Evolutionary conservation across 2,797 vertebrate species (phyloP).

Genomic region (Gadopsis bispinosus): DNA sequence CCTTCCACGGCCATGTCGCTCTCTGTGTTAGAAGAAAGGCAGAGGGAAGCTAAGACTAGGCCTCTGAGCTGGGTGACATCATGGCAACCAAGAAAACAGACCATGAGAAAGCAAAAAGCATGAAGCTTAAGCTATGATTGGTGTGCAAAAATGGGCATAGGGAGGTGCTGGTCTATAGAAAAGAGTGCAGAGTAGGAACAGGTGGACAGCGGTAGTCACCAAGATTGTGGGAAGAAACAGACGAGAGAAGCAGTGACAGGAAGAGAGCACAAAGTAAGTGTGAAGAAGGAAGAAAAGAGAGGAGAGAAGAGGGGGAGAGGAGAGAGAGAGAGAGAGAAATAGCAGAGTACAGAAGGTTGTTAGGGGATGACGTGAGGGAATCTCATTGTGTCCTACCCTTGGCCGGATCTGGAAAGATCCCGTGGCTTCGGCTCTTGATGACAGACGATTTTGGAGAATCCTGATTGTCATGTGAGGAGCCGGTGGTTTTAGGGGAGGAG

Average conservation of each 20-base stretch:
- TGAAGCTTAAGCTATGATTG: slow-evolving; percentile 80
- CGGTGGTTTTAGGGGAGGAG: slow-evolving; percentile 91
- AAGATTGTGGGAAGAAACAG: slow-evolving; percentile 26
- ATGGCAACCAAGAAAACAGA: slow-evolving; percentile 77
- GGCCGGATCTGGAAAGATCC: slow-evolving; percentile 97
- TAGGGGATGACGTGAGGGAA: slow-evolving; percentile 31
- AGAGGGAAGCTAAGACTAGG: slow-evolving; percentile 69
- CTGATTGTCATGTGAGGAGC: slow-evolving; percentile 83
- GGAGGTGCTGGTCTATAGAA: slow-evolving; percentile 31
- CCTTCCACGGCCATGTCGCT: slow-evolving; percentile 77
- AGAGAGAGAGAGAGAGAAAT: slow-evolving; percentile 32
- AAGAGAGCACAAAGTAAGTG: slow-evolving; percentile 29
- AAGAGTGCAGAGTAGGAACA: slow-evolving; percentile 36
- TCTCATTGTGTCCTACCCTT: slow-evolving; percentile 90
- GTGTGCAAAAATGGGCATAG: slow-evolving; percentile 56
- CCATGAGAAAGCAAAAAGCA: slow-evolving; percentile 77
- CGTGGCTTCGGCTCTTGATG: slow-evolving; percentile 98
- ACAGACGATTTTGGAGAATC: slow-evolving; percentile 95
- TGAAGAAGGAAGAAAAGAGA: slow-evolving; percentile 15
- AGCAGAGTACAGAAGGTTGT: slow-evolving; percentile 30
- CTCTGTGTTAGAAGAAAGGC: slow-evolving; percentile 53
- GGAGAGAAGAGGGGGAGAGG: slow-evolving; percentile 34
- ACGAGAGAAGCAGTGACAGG: slow-evolving; percentile 41
- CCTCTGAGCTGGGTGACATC: slow-evolving; percentile 71
- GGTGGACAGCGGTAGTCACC: slow-evolving; percentile 39